These are phyloP conservation scores for Pyrochroa serraticornis DNA, from an alignment of 2,888 invertebrate species.

Conservation along the genomic window DNA sequence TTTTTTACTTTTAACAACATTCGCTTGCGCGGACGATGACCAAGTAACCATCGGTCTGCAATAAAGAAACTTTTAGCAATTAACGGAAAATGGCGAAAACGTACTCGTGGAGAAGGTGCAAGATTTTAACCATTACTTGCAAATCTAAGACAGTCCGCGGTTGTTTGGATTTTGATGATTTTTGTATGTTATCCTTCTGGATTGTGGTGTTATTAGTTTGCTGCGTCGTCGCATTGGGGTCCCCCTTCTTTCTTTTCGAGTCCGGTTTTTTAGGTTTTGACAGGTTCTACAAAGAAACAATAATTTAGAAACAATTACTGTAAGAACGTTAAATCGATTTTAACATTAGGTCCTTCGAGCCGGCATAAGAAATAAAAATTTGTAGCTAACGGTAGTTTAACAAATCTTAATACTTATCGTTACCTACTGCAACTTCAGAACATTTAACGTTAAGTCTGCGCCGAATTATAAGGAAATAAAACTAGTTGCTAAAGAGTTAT, in stretches of 20 bases:
- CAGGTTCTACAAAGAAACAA: constrained; percentile 46
- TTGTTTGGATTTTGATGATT: constrained; percentile 45
- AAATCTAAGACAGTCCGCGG: constrained; percentile 60
- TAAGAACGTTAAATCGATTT: not conserved
- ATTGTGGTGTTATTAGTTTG: constrained; percentile 42
- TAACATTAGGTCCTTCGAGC: not conserved
- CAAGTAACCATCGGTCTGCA: constrained; percentile 61
- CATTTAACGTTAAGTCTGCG: too few relatives aligned
- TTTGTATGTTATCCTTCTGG: constrained; percentile 33
- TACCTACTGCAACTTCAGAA: too few relatives aligned
- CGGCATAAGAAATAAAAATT: not conserved
- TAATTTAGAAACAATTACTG: not conserved
- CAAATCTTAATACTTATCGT: too few relatives aligned
- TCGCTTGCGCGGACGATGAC: constrained; percentile 61
- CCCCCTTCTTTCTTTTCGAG: constrained; percentile 54
- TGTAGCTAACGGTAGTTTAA: too few relatives aligned
- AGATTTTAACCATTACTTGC: constrained; percentile 54
- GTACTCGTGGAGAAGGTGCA: constrained; percentile 59
- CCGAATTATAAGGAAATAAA: too few relatives aligned
- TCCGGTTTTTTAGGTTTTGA: constrained; percentile 58
- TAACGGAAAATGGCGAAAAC: constrained; percentile 34
- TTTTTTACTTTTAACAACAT: constrained; percentile 59
- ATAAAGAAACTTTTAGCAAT: constrained; percentile 11
- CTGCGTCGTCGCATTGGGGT: constrained; percentile 50
- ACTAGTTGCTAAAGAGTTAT: too few relatives aligned